Evolutionary conservation across 2,797 vertebrate species (phyloP), one percentile per base, ranked within the genome.

Genomic region (Pipistrellus pygmaeus): DNA sequence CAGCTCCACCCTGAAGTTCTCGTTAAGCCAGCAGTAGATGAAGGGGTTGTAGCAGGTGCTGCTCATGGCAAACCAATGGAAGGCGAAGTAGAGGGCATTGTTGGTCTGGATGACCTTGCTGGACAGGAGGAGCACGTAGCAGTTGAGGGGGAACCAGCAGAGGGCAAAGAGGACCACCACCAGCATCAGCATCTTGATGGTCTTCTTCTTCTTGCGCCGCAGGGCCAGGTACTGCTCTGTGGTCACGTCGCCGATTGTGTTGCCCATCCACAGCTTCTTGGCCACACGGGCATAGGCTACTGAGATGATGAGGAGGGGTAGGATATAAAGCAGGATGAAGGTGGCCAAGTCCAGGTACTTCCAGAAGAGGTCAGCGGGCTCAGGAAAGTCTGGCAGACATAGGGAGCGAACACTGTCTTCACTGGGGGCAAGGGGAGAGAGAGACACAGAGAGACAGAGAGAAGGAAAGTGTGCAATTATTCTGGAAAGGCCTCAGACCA

Each of bases 331-430:
- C 32, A 99, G 96, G 83, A 99, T 92, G 95, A 99, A 99, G 88
- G 99, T 99, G 18, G 98, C 97, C 95, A 99, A 97, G 97, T 99
- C 99, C 3, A 99, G 98, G 94, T 99, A 99, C 98, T 99, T 99
- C 99, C 99, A 99, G 96, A 99, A 99, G 92, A 99, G 98, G 30
- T 99, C 99, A 8, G 99, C 99, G 0, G 99, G 99, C 96, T 99
- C 99, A 0, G 99, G 99, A 93, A 99, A 99, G 97, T 99, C 99
- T 0, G 99, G 99, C 77, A 99, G 98, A 75, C 99, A 99, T 12
- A 99, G 97, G 91, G 98, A 99, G 44, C 99, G 98, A 76, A 99
- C 98, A 1, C 98, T 97, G 41, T 99, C 98, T 96, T 99, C 98
- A 38, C 99, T 99, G 85, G 66, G 57, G 78, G 5, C 35, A 35